Percentiles rank a stretch among this genome's conserved stretches.
phyloP scores from a whole-genome alignment of 2,797 vertebrate species.

The Lacerta agilis region DNA sequence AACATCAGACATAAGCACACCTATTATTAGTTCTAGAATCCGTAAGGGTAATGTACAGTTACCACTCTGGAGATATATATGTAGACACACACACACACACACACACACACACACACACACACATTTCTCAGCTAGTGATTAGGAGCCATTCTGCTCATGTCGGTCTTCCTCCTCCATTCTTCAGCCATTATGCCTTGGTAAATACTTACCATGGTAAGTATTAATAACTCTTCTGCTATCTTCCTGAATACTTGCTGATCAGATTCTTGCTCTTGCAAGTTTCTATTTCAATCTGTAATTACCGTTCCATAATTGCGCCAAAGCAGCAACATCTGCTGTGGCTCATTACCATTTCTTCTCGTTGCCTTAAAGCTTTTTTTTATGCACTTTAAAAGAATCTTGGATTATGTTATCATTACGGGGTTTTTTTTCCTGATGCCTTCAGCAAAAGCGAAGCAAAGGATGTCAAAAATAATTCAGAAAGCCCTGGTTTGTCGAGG shows the following conservation, averaged over 20 bases:
- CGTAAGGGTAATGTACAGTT: neutral
- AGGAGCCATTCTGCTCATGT: neutral
- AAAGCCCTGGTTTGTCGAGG: constrained; percentile 12
- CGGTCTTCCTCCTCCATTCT: constrained; percentile 10
- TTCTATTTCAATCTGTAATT: constrained; percentile 71
- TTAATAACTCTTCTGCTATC: constrained; percentile 49
- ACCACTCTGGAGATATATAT: neutral
- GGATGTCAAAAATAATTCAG: constrained; percentile 40
- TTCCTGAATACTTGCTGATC: constrained; percentile 62
- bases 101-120: no score
- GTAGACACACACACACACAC: no score
- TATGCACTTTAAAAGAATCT: constrained; percentile 63
- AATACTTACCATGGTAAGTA: constrained; percentile 32
- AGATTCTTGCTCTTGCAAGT: constrained; percentile 58
- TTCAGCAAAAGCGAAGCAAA: constrained; percentile 53
- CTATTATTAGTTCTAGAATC: neutral
- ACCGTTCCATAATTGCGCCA: constrained; percentile 57
- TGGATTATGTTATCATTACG: constrained; percentile 53
- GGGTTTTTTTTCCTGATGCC: constrained; percentile 36
- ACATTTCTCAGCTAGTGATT: neutral
- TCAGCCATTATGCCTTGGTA: neutral
- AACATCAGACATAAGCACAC: neutral
- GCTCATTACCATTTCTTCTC: constrained; percentile 67
- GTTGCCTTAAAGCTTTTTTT: constrained; percentile 55
- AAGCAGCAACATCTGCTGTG: constrained; percentile 70